Evolutionary conservation across 1,140 invertebrate genomes (phyloP).

Genomic region (Leptinotarsa defecta): DNA sequence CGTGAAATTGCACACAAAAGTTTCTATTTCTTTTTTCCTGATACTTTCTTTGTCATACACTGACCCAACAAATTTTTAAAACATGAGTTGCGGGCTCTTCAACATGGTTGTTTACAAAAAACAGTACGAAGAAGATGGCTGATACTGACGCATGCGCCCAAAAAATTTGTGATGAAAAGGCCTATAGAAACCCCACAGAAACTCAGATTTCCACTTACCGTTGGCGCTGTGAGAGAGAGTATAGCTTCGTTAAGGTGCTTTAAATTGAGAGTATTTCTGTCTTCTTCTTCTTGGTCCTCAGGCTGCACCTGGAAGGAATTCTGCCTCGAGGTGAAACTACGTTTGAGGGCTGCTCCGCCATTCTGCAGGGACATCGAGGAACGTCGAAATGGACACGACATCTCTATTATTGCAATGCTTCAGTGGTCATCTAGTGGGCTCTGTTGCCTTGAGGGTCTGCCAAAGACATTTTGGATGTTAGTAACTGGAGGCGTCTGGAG

Average conservation of each 20-base stretch:
- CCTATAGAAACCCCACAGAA: too few relatives aligned
- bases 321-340: slow-evolving; percentile 56
- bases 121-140: too few relatives aligned
- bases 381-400: slow-evolving; percentile 50
- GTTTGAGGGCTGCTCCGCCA: slow-evolving; percentile 43
- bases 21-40: too few relatives aligned
- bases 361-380: slow-evolving; percentile 40
- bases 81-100: too few relatives aligned
- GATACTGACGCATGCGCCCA: too few relatives aligned
- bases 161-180: too few relatives aligned
- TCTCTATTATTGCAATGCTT: slow-evolving; percentile 14
- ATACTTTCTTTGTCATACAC: too few relatives aligned
- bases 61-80: too few relatives aligned
- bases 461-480: too few relatives aligned
- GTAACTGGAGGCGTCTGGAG: too few relatives aligned
- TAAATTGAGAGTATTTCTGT: slow-evolving; percentile 62
- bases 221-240: slow-evolving; percentile 62
- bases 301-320: slow-evolving; percentile 60
- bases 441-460: background rate
- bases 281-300: slow-evolving; percentile 60
- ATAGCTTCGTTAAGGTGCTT: slow-evolving; percentile 64
- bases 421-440: background rate
- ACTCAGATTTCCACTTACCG: slow-evolving; percentile 55
- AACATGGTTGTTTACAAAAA: too few relatives aligned
- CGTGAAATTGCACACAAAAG: too few relatives aligned